These are phyloP conservation scores for Acronicta aceris DNA, from an alignment of 2,888 invertebrate species.

Conservation along the genomic window DNA sequence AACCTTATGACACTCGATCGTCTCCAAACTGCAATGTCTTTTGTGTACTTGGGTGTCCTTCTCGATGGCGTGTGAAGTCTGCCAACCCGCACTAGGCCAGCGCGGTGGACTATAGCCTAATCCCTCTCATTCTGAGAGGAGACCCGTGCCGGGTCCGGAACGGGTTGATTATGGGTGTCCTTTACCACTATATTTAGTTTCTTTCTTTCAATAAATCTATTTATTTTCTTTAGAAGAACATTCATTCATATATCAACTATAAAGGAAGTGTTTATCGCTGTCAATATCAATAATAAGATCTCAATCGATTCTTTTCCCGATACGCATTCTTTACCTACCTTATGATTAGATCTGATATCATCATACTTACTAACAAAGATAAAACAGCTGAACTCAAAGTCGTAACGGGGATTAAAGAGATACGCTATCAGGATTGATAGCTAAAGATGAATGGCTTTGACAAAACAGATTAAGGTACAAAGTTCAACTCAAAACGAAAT, in stretches of 20 bases:
- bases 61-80: too few species aligned
- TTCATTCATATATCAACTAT: conserved; percentile 24
- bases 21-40: not conserved
- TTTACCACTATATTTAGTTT: too few species aligned
- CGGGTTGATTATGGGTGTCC: too few species aligned
- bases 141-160: too few species aligned
- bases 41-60: too few species aligned
- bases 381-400: conserved; percentile 25
- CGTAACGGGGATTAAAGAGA: conserved; percentile 42
- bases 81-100: too few species aligned
- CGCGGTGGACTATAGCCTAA: too few species aligned
- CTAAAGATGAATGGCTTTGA: conserved; percentile 44
- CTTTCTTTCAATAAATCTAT: too few species aligned
- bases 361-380: conserved; percentile 23
- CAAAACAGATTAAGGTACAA: conserved; percentile 32
- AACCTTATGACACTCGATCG: too few species aligned
- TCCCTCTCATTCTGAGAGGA: too few species aligned
- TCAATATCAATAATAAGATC: conserved; percentile 13
- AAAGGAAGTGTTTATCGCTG: conserved; percentile 27
- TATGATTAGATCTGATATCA: too few species aligned
- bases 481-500: conserved; percentile 2
- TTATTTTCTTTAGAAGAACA: not conserved
- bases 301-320: conserved; percentile 25
- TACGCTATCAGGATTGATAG: conserved; percentile 40
- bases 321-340: too few species aligned